Conservation (phyloP, 2,888 invertebrate genomes). For the Dinocampus coccinellae region DNA sequence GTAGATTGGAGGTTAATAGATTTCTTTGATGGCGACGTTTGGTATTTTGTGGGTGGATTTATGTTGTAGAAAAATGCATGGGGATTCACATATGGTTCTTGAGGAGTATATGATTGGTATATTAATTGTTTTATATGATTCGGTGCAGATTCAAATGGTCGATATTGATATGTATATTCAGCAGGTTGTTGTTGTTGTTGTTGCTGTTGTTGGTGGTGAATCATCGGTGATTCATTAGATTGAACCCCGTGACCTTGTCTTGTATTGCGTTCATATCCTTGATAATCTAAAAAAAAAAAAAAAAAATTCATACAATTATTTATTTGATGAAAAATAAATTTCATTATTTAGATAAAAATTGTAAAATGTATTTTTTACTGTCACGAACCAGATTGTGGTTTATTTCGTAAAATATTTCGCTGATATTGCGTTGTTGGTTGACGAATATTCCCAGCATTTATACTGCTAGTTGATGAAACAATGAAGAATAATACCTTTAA, state of each 20-base stretch:
- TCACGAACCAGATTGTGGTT: slow-evolving; percentile 55
- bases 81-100: slow-evolving; percentile 59
- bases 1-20: not conserved
- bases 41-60: not conserved
- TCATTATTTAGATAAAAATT: too few relatives aligned
- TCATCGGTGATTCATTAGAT: slow-evolving; percentile 6
- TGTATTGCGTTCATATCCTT: slow-evolving; percentile 48
- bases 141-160: slow-evolving; percentile 57
- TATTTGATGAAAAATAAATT: too few relatives aligned
- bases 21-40: not conserved
- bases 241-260: slow-evolving; percentile 20
- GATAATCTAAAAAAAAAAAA: slow-evolving; percentile 52
- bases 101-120: slow-evolving; percentile 53
- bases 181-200: slow-evolving; percentile 31
- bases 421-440: slow-evolving; percentile 53
- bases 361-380: too few relatives aligned
- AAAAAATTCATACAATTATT: slow-evolving; percentile 11
- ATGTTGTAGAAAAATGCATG: slow-evolving; percentile 55
- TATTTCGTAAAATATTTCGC: slow-evolving; percentile 56
- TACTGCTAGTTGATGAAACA: slow-evolving; percentile 50
- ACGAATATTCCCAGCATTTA: slow-evolving; percentile 45
- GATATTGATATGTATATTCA: slow-evolving; percentile 48
- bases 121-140: slow-evolving; percentile 57
- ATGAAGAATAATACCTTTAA: slow-evolving; percentile 54
- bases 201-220: too few relatives aligned